Evolutionary conservation across 53 echinoderm and acorn worm genomes (phyloP), one percentile per base, ranked within the genome.

Genomic region (Henricia sp.): DNA sequence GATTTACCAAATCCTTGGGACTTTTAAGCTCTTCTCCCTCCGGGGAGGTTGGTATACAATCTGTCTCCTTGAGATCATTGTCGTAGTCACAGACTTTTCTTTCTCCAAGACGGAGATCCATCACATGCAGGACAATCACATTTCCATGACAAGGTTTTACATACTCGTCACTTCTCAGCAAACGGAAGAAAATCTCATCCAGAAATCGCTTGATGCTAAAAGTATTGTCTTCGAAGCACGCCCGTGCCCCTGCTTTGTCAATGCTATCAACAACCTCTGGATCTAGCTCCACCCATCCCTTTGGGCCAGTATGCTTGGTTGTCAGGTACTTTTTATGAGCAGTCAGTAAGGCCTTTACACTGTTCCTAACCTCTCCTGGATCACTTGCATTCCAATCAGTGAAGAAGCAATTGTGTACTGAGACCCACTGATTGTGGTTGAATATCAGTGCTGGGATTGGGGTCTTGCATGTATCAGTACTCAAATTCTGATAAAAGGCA

Each of bases 1-100:
- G 88, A 29, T 88, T 38, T 30, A 88, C 82, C 16, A 88, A 42
- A 30, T 48, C 17, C 3, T 41, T 28, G 23, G 88, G 88, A 37
- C 3, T 2, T 0, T 24, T 51, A 40, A 82, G 28, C n/a, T 32
- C 57, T 28, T 78, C 36, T 6, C 90, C 90, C 33, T 1, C 30
- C 26, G 90, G 77, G 44, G 85, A 76, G 6, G 42, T 37, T 5
- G 85, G 90, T 13, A 90, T 70, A 30, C 85, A 78, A 19, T 56
- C 29, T 20, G 48, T 41, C 6, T 12, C 20, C 52, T 32, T 77
- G 70, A 90, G 41, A 1, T 17, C 36, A 5, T 19, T 10, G 40
- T 85, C 85, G 50, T 57, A 80, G 8, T 3, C 29, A n/a, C 19
- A 70, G 19, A n/a, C 20, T 8, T 70, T 70, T 42, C 38, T 43